These are phyloP conservation scores for Glaucidium brasilianum DNA, from an alignment of 2,113 vertebrate genomes.

Conservation along the genomic window DNA sequence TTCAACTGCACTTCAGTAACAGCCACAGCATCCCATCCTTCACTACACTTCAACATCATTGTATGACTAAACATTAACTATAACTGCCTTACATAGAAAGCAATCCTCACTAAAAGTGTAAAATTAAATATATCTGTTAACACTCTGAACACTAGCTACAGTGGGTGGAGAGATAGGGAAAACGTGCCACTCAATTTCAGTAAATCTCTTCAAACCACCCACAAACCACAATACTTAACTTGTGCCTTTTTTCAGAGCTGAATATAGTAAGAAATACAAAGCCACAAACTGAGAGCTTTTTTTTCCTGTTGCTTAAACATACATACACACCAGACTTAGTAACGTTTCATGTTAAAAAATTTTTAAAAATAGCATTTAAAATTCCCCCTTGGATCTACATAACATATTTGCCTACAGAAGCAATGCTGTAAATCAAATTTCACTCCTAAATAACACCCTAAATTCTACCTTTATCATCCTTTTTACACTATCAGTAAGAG, in stretches of 20 bases:
- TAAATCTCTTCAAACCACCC: slow-evolving; percentile 22
- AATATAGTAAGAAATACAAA: neutral
- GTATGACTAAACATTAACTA: neutral
- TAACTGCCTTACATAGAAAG: neutral
- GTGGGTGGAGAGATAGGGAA: neutral
- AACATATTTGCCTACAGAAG: neutral
- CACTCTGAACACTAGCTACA: neutral
- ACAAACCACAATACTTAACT: neutral
- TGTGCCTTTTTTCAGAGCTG: neutral
- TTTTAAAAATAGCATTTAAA: neutral
- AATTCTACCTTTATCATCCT: neutral
- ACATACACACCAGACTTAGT: neutral
- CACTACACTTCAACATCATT: neutral
- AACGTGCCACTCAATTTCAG: neutral
- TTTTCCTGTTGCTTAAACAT: neutral
- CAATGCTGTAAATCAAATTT: neutral
- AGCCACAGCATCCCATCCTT: neutral
- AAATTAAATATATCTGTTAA: neutral
- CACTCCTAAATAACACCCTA: neutral
- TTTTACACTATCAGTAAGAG: neutral
- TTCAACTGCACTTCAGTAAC: neutral
- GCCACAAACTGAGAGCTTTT: neutral
- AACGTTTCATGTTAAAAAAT: neutral
- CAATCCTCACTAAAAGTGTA: neutral
- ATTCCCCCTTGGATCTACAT: neutral